Conservation (phyloP, 1,140 invertebrate genomes). For the Laupala kohalensis region DNA sequence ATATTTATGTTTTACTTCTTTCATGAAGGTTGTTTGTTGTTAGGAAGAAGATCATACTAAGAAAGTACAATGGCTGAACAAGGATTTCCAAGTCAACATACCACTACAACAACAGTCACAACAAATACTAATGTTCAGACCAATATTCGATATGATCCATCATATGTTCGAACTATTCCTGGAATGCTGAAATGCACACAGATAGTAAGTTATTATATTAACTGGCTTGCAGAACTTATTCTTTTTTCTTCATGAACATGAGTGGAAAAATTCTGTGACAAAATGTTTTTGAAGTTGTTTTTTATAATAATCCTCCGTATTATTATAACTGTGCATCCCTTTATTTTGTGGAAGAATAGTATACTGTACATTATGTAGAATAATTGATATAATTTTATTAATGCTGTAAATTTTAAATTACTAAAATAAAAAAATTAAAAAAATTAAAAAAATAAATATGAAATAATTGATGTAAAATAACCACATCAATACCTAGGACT, state of each 20-base stretch:
- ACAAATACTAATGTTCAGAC: slow-evolving; percentile 51
- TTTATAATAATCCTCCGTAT: too few relatives aligned
- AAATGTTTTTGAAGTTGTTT: background rate
- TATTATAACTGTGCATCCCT: too few relatives aligned
- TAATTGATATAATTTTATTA: too few relatives aligned
- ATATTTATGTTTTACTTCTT: background rate
- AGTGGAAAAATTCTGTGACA: background rate
- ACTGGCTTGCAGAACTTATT: too few relatives aligned
- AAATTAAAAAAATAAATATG: too few relatives aligned
- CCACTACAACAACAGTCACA: slow-evolving; percentile 53
- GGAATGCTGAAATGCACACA: slow-evolving; percentile 65
- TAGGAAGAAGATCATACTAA: background rate
- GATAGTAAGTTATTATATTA: too few relatives aligned
- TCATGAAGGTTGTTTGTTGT: background rate
- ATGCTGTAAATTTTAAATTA: too few relatives aligned
- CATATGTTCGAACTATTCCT: slow-evolving; percentile 53
- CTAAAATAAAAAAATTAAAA: too few relatives aligned
- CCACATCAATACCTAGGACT: too few relatives aligned
- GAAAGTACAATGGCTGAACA: slow-evolving; percentile 33
- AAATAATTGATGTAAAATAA: too few relatives aligned
- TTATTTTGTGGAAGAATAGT: too few relatives aligned
- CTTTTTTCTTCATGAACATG: background rate
- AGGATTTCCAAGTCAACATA: slow-evolving; percentile 51
- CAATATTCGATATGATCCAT: slow-evolving; percentile 54
- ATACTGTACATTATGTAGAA: too few relatives aligned